Evolutionary conservation across 2,797 vertebrate species (phyloP), one percentile per base, ranked within the genome.

Genomic region (Myripristis murdjan): DNA sequence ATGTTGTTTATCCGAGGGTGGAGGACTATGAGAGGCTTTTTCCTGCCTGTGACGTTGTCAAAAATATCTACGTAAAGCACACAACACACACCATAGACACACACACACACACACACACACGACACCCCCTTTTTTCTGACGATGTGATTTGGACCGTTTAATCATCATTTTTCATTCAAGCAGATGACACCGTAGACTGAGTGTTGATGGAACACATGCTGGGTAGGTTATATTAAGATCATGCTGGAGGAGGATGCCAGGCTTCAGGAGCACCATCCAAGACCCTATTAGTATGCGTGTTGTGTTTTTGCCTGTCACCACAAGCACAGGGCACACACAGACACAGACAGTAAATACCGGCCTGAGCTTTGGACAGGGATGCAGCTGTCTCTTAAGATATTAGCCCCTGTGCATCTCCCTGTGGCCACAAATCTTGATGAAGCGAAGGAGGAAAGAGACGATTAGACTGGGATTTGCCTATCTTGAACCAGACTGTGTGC

Each of bases 211-310:
- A 87, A 64, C 71, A 53, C 74, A 73, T 74, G 60, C 67, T 69
- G 64, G 15, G 26, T 24, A 75, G 77, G 80, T 84, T 86, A 86
- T 78, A 84, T 74, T 83, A 83, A 69, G 84, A 85, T 68, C 72
- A 64, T 35, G 76, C 75, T 85, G 66, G 52, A 69, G 69, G 82
- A 88, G 57, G 64, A 53, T 43, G 53, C 54, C 75, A 54, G 62
- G 54, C 62, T 68, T 70, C 64, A 69, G 70, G 54, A 85, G 65
- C 49, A 18, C 46, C 31, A 60, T 70, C 75, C 64, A 28, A 67
- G 37, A 60, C 48, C 35, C 48, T 15, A 87, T 91, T 87, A 89
- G 81, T 77, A 89, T 92, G 81, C 78, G 59, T 77, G 78, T 69
- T 85, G 83, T 80, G 82, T 86, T 67, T 69, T 75, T 69, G 67